Evolutionary conservation across 2,888 invertebrate species (phyloP).

Genomic region (Cerceris rybyensis): DNA sequence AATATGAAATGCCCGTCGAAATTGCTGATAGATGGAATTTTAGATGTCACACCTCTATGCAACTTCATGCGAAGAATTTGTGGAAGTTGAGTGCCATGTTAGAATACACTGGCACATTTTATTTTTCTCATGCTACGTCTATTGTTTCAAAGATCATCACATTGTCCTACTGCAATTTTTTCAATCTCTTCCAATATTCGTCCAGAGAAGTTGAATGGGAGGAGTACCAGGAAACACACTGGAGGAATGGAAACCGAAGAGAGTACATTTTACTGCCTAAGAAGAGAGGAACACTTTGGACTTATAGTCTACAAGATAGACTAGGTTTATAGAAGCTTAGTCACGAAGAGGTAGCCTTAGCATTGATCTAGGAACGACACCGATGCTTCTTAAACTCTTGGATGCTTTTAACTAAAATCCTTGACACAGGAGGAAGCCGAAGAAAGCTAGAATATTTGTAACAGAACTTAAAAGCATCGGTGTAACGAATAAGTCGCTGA

Average conservation of each 20-base stretch:
- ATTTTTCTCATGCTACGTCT: no score
- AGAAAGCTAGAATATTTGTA: neutral
- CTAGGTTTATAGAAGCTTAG: slow-evolving; percentile 31
- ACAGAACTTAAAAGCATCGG: no score
- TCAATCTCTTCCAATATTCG: slow-evolving; percentile 19
- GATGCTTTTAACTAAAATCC: neutral
- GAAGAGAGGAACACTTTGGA: slow-evolving; percentile 16
- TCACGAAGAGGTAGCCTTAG: slow-evolving; percentile 17
- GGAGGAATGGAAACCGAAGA: neutral
- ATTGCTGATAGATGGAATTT: no score
- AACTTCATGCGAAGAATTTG: no score
- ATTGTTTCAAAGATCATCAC: no score
- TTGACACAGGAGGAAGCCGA: neutral
- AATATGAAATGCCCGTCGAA: no score
- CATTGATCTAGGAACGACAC: slow-evolving; percentile 18
- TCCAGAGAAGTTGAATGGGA: slow-evolving; percentile 18
- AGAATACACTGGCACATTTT: no score
- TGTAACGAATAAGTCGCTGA: no score
- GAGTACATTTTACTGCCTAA: slow-evolving; percentile 3
- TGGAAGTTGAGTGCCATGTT: no score
- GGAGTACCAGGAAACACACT: neutral
- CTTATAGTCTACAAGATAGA: slow-evolving; percentile 27
- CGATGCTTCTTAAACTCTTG: slow-evolving; percentile 19
- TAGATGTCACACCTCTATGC: no score
- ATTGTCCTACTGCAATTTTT: no score